These are phyloP conservation scores for Petroica traversi DNA, from an alignment of 2,113 vertebrate species.

Conservation along the genomic window DNA sequence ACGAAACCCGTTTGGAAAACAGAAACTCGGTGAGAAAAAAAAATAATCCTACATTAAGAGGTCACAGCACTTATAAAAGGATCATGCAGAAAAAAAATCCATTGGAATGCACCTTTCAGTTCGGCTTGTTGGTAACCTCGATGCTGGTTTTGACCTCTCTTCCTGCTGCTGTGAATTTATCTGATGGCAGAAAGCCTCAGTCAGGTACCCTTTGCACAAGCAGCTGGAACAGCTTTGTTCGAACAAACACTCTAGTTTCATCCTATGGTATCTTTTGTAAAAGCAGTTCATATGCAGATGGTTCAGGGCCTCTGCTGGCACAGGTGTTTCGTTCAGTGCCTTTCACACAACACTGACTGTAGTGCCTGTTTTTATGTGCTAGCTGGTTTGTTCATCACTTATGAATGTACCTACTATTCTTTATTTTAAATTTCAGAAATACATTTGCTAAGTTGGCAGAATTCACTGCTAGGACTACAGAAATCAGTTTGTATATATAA, in stretches of 20 bases:
- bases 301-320: not conserved
- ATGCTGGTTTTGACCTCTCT: not conserved
- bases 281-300: not conserved
- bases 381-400: not conserved
- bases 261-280: not conserved
- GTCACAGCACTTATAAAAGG: not conserved
- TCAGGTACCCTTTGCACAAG: not conserved
- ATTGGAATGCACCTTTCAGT: not conserved
- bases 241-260: not conserved
- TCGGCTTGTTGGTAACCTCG: rapidly evolving
- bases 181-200: not conserved
- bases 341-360: rapidly evolving
- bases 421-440: not conserved
- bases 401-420: not conserved
- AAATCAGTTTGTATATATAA: not conserved
- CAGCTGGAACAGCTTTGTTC: not conserved
- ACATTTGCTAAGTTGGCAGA: not conserved
- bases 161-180: rapidly evolving
- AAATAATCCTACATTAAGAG: rapidly evolving
- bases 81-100: not conserved
- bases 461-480: not conserved
- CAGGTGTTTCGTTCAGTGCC: not conserved
- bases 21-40: not conserved
- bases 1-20: not conserved
- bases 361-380: not conserved